A percentile compares a stretch with the other conserved stretches of the same genome.
Conservation (phyloP, 2,888 invertebrate species). For the Endomychus coccineus region DNA sequence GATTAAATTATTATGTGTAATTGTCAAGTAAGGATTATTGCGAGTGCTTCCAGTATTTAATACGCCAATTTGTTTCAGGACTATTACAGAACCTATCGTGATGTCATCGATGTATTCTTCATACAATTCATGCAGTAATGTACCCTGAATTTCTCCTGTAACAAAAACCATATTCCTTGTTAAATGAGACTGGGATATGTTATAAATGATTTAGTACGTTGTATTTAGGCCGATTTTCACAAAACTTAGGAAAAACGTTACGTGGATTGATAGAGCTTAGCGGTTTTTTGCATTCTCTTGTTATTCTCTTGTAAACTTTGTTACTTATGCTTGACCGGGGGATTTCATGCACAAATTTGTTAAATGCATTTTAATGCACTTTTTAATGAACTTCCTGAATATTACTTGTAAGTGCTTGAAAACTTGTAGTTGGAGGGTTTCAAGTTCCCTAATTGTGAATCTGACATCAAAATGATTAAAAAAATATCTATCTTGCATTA, state of each 20-base stretch:
- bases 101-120: slow-evolving; percentile 29
- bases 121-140: slow-evolving; percentile 32
- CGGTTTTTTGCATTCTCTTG: not conserved
- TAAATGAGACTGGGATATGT: slow-evolving; percentile 2
- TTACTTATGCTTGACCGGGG: no score
- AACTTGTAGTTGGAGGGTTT: no score
- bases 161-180: slow-evolving; percentile 11
- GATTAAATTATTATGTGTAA: slow-evolving; percentile 34
- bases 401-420: no score
- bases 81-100: slow-evolving; percentile 31
- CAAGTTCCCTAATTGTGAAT: no score
- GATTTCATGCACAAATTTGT: no score
- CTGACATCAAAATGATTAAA: no score
- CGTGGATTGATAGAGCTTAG: no score
- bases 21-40: slow-evolving; percentile 32
- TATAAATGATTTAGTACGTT: not conserved
- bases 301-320: no score
- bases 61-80: slow-evolving; percentile 33
- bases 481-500: no score
- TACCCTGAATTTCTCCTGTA: slow-evolving; percentile 34
- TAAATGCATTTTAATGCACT: no score
- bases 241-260: no score
- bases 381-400: no score
- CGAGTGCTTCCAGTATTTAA: slow-evolving; percentile 25
- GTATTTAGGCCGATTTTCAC: not conserved